Percentiles rank a stretch among this genome's conserved stretches.
Conservation (phyloP, 1,140 invertebrate species). For the Octopus bimaculoides region DNA sequence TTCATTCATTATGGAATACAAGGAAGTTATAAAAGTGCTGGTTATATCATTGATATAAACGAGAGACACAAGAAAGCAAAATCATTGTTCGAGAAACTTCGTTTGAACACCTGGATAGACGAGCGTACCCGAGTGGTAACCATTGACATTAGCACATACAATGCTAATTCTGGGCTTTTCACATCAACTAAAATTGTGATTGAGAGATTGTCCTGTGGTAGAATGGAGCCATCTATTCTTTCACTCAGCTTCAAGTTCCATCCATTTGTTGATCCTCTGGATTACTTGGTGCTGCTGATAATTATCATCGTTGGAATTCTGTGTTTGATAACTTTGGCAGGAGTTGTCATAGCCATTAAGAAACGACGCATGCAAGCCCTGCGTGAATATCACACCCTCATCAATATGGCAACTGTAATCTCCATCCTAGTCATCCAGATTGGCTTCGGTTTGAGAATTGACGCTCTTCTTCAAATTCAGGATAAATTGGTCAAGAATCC, state of each 20-base stretch:
- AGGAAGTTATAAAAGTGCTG: not conserved
- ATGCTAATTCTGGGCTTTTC: not conserved
- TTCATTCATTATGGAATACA: not conserved
- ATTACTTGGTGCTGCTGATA: not conserved
- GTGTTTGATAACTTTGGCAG: not conserved
- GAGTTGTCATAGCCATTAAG: not conserved
- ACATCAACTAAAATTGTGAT: not conserved
- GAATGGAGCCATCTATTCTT: not conserved
- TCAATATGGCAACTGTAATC: not conserved
- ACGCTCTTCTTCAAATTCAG: not conserved
- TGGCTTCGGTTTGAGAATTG: not conserved
- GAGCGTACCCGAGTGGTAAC: not conserved
- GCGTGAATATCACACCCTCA: no score
- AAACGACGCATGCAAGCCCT: no score
- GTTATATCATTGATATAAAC: slow-evolving; percentile 3
- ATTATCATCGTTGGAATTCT: not conserved
- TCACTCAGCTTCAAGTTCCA: not conserved
- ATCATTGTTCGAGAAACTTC: not conserved
- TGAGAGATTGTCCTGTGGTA: not conserved
- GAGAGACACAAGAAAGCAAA: not conserved
- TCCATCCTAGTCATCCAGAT: not conserved
- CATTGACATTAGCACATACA: not conserved
- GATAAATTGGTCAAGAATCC: not conserved
- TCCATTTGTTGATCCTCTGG: not conserved
- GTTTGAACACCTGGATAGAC: not conserved